Percentiles rank a stretch among this genome's conserved stretches.
Evolutionary conservation across 2,797 vertebrate genomes (phyloP).

Genomic region (Crax fasciolata): DNA sequence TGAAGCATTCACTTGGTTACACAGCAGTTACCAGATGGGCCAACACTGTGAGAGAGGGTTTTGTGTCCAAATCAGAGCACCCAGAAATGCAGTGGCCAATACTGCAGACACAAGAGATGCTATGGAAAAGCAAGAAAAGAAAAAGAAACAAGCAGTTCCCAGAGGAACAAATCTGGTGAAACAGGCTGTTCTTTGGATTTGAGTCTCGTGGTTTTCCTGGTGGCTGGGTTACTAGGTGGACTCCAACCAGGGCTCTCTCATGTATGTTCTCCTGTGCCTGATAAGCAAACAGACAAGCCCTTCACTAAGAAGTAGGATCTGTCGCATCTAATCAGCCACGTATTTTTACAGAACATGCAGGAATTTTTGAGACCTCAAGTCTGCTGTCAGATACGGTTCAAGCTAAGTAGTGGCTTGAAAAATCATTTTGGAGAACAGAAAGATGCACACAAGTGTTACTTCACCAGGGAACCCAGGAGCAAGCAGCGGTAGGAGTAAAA

Average conservation of each 20-base stretch:
- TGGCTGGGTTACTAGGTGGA: neutral
- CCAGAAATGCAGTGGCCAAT: neutral
- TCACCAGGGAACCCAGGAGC: neutral
- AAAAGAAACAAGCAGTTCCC: neutral
- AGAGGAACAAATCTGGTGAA: neutral
- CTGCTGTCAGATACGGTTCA: neutral
- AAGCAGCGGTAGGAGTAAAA: neutral
- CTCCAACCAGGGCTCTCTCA: neutral
- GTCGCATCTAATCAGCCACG: neutral
- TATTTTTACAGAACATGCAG: neutral
- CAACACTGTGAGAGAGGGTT: neutral
- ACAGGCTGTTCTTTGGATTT: neutral
- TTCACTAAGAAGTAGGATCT: slow-evolving; percentile 8
- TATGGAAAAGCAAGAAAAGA: neutral
- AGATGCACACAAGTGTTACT: neutral
- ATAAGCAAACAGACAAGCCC: neutral
- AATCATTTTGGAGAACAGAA: neutral
- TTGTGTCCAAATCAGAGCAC: neutral
- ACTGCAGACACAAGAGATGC: neutral
- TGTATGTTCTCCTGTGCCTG: neutral
- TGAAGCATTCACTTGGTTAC: neutral
- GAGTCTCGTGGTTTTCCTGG: neutral
- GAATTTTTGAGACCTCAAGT: neutral
- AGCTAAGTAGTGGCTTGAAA: neutral
- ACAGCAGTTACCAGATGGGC: neutral